Percentiles rank a stretch among this genome's conserved stretches.
Conservation (phyloP, 2,797 vertebrate species). For the Neosalanx taihuensis region DNA sequence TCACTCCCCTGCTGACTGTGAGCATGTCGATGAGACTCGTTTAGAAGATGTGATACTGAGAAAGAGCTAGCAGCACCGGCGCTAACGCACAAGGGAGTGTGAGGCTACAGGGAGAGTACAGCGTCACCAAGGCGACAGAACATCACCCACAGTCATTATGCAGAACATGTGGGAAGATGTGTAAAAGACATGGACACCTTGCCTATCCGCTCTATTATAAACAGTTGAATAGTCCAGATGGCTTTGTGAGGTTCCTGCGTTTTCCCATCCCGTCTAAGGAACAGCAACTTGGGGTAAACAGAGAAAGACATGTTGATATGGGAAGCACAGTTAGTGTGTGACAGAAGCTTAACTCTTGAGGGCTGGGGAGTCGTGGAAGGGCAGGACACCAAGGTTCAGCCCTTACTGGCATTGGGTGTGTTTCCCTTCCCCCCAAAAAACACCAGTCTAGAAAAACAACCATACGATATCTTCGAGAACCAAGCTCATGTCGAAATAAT, state of each 20-base stretch:
- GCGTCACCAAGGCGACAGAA: no score
- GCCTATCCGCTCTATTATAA: no score
- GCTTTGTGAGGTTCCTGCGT: neutral
- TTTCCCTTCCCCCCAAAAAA: neutral
- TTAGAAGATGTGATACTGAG: neutral
- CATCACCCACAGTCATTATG: no score
- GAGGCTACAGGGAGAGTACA: no score
- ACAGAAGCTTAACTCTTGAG: neutral
- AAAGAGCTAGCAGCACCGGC: neutral
- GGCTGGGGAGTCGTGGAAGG: neutral
- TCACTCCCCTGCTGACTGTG: neutral
- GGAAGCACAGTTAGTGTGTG: slow-evolving; percentile 8
- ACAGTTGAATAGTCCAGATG: no score
- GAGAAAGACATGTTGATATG: slow-evolving; percentile 28
- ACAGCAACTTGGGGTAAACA: neutral
- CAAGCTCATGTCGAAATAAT: slow-evolving; percentile 15
- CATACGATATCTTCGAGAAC: slow-evolving; percentile 26
- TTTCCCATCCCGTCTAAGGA: neutral
- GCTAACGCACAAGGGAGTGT: no score
- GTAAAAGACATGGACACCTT: no score
- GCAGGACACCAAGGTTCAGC: neutral
- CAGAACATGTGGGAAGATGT: no score
- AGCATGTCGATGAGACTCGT: no score
- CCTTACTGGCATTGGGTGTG: neutral
- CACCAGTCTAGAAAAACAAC: slow-evolving; percentile 3